These are phyloP conservation scores for Lepidocyrtoides sp. DNA, from an alignment of 2,888 invertebrate species.

Conservation along the genomic window DNA sequence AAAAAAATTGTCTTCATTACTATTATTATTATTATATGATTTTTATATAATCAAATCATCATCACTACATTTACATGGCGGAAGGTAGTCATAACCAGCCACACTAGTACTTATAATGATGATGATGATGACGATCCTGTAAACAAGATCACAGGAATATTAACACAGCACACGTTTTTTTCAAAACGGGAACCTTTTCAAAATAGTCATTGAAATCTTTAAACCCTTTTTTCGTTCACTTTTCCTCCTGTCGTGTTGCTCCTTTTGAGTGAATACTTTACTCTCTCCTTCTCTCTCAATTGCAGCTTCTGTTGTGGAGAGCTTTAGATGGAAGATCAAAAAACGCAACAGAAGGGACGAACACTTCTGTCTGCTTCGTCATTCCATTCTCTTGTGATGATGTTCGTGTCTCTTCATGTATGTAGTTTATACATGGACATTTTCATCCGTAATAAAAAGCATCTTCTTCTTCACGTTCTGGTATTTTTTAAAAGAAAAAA, in stretches of 20 bases:
- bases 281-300: background rate
- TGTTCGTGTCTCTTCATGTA: background rate
- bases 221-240: background rate
- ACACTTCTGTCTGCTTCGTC: slow-evolving; percentile 26
- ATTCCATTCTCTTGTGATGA: slow-evolving; percentile 31
- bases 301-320: background rate
- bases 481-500: too few species aligned
- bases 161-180: background rate
- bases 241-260: background rate
- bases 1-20: slow-evolving; percentile 25
- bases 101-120: background rate
- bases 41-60: slow-evolving; percentile 44
- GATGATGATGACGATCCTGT: background rate
- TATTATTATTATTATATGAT: background rate
- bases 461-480: too few species aligned
- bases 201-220: background rate
- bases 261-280: background rate
- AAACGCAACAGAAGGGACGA: slow-evolving; percentile 42
- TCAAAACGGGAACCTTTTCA: background rate
- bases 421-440: too few species aligned
- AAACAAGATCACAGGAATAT: background rate
- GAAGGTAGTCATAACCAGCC: slow-evolving; percentile 16
- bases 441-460: background rate
- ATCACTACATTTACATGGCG: background rate
- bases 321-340: background rate